phyloP scores from a whole-genome alignment of 2,797 vertebrate genomes.

The Loris lydekkerianus region DNA sequence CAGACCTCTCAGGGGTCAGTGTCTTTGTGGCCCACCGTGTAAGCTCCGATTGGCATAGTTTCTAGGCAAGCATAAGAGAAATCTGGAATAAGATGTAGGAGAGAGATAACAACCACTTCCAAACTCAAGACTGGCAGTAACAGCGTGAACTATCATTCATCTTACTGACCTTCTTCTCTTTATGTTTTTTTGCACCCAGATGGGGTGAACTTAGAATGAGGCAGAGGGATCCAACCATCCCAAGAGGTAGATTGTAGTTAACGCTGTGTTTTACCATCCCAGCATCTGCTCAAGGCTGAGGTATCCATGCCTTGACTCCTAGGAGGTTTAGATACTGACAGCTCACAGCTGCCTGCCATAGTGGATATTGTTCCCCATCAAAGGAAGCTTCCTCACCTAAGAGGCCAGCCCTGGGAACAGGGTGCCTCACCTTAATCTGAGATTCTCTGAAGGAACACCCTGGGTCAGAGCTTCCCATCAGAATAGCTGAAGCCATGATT shows the following conservation, averaged over 20 bases:
- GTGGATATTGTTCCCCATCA: not conserved
- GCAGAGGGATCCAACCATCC: not conserved
- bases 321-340: not conserved
- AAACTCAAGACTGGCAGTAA: not conserved
- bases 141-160: fast-evolving
- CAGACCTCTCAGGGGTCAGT: not conserved
- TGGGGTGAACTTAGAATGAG: not conserved
- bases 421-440: not conserved
- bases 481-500: not conserved
- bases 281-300: not conserved
- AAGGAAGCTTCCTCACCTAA: not conserved
- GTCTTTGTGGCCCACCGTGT: not conserved
- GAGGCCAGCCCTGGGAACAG: fast-evolving
- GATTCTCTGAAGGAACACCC: not conserved
- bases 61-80: not conserved
- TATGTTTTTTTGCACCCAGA: not conserved
- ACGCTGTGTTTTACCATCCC: not conserved
- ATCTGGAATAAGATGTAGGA: not conserved
- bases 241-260: not conserved
- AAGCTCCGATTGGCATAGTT: not conserved
- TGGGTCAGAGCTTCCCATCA: not conserved
- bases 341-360: too few relatives aligned
- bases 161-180: not conserved
- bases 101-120: not conserved
- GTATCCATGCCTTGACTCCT: not conserved